These are phyloP conservation scores for Loxodonta africana DNA, from an alignment of 2,113 vertebrate species.

Conservation along the genomic window DNA sequence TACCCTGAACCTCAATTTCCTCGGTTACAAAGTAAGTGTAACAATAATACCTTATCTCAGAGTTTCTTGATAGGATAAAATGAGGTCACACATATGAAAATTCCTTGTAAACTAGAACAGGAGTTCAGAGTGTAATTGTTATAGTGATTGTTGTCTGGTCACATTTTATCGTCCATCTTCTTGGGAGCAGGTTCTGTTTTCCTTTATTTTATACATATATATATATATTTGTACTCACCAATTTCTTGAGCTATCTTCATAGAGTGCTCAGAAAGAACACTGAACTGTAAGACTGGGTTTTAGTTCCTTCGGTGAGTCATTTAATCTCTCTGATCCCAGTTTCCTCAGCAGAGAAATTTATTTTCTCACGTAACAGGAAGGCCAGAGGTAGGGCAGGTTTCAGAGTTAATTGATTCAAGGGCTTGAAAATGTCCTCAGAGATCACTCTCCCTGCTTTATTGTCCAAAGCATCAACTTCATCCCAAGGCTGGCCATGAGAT, in stretches of 20 bases:
- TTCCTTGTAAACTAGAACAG: neutral
- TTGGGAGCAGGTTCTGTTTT: neutral
- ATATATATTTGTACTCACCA: neutral
- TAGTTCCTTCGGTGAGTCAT: conserved; percentile 42
- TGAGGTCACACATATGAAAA: neutral
- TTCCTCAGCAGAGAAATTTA: conserved; percentile 14
- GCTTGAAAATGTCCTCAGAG: neutral
- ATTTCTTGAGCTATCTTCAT: neutral
- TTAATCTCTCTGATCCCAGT: conserved; percentile 28
- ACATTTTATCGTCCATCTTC: neutral
- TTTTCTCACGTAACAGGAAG: conserved; percentile 45
- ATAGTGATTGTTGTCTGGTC: neutral
- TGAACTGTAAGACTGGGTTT: neutral
- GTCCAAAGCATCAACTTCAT: neutral
- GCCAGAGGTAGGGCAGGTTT: neutral
- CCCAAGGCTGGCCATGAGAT: neutral
- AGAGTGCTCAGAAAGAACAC: neutral
- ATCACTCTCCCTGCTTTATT: neutral
- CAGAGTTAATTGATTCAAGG: neutral
- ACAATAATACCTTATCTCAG: neutral
- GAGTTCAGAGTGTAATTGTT: neutral
- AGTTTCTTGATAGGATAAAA: neutral
- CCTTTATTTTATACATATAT: too few relatives aligned
- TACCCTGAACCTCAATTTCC: neutral
- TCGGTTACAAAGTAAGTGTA: neutral